Evolutionary conservation across 1,140 invertebrate species (phyloP).

Genomic region (Macrotrachela quadricornifera): DNA sequence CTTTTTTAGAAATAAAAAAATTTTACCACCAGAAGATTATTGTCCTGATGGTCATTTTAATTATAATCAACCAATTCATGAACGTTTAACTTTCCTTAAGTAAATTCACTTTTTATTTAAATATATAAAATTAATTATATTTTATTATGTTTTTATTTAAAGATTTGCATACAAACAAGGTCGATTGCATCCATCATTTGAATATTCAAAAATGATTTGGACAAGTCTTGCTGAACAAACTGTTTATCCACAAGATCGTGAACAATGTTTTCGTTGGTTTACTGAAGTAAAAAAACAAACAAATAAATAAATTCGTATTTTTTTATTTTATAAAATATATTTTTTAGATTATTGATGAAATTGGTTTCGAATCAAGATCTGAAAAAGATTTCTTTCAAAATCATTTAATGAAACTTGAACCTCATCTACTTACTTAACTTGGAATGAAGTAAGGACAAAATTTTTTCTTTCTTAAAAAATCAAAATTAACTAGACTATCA

Average conservation of each 20-base stretch:
- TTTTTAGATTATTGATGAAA: constrained; percentile 54
- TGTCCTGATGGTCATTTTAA: constrained; percentile 69
- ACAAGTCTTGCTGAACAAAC: constrained; percentile 75
- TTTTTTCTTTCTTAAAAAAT: no score
- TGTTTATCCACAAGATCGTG: constrained; percentile 67
- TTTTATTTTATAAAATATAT: no score
- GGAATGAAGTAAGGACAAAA: constrained; percentile 73
- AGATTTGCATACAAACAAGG: constrained; percentile 48
- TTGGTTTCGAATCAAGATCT: constrained; percentile 81
- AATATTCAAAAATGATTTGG: constrained; percentile 92
- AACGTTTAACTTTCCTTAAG: constrained; percentile 74
- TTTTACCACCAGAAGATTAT: constrained; percentile 55
- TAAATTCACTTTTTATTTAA: constrained; percentile 40
- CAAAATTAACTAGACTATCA: no score
- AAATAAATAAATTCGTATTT: no score
- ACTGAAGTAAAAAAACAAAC: constrained; percentile 40
- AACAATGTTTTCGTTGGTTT: constrained; percentile 95
- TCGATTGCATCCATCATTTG: constrained; percentile 76
- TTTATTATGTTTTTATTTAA: constrained; percentile 6
- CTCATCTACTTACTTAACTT: constrained; percentile 68
- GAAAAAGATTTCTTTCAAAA: constrained; percentile 88
- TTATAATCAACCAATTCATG: constrained; percentile 72
- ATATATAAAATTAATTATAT: neutral
- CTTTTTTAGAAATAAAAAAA: constrained; percentile 34
- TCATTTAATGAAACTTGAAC: constrained; percentile 75